Conservation (phyloP, 2,797 vertebrate species). For the Malacoctenus gilli region DNA sequence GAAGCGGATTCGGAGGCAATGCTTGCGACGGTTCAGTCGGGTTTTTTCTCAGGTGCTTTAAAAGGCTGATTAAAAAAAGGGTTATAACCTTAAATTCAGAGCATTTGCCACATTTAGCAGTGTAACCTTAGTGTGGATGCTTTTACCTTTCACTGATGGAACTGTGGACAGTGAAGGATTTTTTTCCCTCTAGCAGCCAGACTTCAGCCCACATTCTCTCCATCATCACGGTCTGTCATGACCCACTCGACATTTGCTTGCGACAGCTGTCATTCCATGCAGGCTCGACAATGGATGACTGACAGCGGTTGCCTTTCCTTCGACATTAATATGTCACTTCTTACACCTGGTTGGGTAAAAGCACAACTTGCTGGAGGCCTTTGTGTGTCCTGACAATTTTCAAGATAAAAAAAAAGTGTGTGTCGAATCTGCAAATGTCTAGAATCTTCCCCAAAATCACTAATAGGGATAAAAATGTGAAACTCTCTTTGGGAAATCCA, state of each 20-base stretch:
- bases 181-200: not conserved
- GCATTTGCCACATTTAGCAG: not conserved
- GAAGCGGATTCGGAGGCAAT: conserved; percentile 6
- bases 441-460: too few species aligned
- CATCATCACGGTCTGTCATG: conserved; percentile 6
- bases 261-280: conserved; percentile 16
- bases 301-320: conserved; percentile 15
- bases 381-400: conserved; percentile 17
- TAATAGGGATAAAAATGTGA: not conserved
- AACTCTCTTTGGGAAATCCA: too few species aligned
- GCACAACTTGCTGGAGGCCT: conserved; percentile 1
- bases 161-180: not conserved
- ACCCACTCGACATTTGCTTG: not conserved
- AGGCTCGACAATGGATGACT: conserved; percentile 14
- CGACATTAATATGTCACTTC: conserved; percentile 2
- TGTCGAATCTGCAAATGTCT: too few species aligned
- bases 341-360: conserved; percentile 4
- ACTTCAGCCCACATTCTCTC: conserved; percentile 5
- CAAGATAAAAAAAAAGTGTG: not conserved
- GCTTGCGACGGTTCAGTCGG: not conserved
- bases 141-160: not conserved
- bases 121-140: not conserved
- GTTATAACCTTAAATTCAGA: conserved; percentile 4
- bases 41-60: not conserved
- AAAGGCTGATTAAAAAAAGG: conserved; percentile 5